Base-by-base conservation (phyloP, 2,888 invertebrate genomes). In the Busseola fusca region DNA sequence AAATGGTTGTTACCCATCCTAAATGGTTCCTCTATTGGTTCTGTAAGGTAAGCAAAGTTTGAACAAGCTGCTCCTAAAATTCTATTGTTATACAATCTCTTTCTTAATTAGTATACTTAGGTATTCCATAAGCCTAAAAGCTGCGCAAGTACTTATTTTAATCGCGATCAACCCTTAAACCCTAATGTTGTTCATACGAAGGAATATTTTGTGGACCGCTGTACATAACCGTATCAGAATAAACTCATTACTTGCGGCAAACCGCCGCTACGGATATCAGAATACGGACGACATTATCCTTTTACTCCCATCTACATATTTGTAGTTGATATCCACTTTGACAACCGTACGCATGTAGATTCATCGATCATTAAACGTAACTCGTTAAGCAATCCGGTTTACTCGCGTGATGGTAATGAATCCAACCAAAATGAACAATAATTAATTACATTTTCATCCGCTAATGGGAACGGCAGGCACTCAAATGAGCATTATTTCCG, bases 381-480 rank as follows among this genome's bases (percentile, higher is more conserved):
- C 83, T 83, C 76, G 81, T 85, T 86, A 84, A 85, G 85, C 86
- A 87, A 87, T 87, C 86, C 76, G 72, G 65, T 84, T 72, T 88
- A 84, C 83, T 87, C 87, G 80, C 82, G 85, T 74, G 84, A 86
- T 81, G 84, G 87, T 88, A 89, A 91, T 90, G 87, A 89, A 91
- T 90, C 87, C 87, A 74, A 81, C 87, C 86, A 80, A 88, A 92
- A 89, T 88, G 88, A 86, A 85, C 88, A 89, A 88, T 90, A 90
- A 91, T 91, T 91, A 91, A 92, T 91, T 88, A 87, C 89, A 88
- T 91, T 91, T 90, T 88, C 88, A 85, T 87, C 84, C 89, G 85
- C 87, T 91, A 91, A 91, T 89, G 87, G 87, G 78, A 85, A 79
- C 79, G 85, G 86, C 83, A 85, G 87, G 83, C 84, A 83, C 84